Evolutionary conservation across 2,797 vertebrate genomes (phyloP).

Genomic region (Channa striata): DNA sequence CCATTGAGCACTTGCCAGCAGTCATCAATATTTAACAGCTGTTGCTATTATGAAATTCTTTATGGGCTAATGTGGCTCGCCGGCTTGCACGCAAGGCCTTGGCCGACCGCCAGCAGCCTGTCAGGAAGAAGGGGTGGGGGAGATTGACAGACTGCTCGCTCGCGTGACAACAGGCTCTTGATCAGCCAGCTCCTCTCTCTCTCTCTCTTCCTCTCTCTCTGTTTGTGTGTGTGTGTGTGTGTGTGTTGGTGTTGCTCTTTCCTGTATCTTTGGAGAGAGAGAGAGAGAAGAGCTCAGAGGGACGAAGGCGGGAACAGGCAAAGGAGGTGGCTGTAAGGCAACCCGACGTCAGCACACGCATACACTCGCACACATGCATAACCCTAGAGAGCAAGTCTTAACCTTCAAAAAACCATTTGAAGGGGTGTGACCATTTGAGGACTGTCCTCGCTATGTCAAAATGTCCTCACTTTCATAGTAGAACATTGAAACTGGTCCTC

Average conservation of each 20-base stretch:
- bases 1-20: constrained; percentile 87
- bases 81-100: constrained; percentile 96
- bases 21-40: constrained; percentile 99
- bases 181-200: constrained; percentile 86
- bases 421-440: no score
- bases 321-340: constrained; percentile 82
- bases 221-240: constrained; percentile 24
- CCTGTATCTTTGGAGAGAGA: constrained; percentile 66
- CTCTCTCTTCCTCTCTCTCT: constrained; percentile 55
- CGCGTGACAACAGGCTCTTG: constrained; percentile 91
- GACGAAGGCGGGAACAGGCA: constrained; percentile 75
- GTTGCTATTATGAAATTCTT: constrained; percentile 98
- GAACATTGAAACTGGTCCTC: no score
- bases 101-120: constrained; percentile 88
- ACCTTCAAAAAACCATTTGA: no score
- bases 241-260: constrained; percentile 66
- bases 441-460: no score
- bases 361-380: constrained; percentile 23
- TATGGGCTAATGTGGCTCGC: constrained; percentile 91
- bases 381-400: no score
- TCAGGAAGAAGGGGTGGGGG: constrained; percentile 79
- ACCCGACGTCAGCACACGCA: constrained; percentile 73
- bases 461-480: no score
- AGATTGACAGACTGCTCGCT: constrained; percentile 92
- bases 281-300: constrained; percentile 43